phyloP scores from a whole-genome alignment of 2,888 invertebrate genomes.

The Cheilosia vulpina region DNA sequence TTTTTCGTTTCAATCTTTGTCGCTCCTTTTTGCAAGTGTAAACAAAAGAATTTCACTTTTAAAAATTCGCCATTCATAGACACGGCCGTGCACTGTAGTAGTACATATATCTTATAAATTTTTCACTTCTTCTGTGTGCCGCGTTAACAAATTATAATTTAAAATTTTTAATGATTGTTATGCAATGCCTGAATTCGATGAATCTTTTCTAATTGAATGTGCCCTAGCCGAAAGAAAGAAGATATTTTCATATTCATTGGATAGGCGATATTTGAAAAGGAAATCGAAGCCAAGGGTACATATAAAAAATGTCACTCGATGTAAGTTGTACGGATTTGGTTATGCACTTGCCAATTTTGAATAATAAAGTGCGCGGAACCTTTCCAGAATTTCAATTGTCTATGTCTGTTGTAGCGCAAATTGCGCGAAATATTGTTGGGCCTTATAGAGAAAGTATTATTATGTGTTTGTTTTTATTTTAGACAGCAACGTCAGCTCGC shows the following conservation, averaged over 20 bases:
- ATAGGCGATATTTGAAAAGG: slow-evolving; percentile 70
- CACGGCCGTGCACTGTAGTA: slow-evolving; percentile 42
- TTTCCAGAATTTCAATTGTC: slow-evolving; percentile 51
- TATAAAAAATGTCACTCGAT: slow-evolving; percentile 80
- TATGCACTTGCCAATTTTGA: slow-evolving; percentile 44
- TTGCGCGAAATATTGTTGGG: slow-evolving; percentile 22
- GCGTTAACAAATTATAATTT: slow-evolving; percentile 45
- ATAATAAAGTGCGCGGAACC: slow-evolving; percentile 35
- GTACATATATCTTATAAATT: slow-evolving; percentile 51
- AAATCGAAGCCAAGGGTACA: slow-evolving; percentile 77
- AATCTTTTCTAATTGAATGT: slow-evolving; percentile 81
- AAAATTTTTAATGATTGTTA: slow-evolving; percentile 76
- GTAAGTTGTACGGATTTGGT: slow-evolving; percentile 78
- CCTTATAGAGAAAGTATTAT: slow-evolving; percentile 55
- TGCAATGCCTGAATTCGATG: slow-evolving; percentile 83
- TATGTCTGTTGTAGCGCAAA: slow-evolving; percentile 16
- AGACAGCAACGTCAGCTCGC: slow-evolving; percentile 82
- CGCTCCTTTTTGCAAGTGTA: slow-evolving; percentile 67
- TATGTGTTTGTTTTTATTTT: slow-evolving; percentile 48
- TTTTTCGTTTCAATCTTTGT: slow-evolving; percentile 47
- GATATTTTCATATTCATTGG: slow-evolving; percentile 79
- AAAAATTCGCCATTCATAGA: slow-evolving; percentile 48
- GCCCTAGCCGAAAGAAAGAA: slow-evolving; percentile 80
- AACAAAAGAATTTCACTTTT: slow-evolving; percentile 74
- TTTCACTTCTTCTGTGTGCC: slow-evolving; percentile 26